These are phyloP conservation scores for Brachionus angularis DNA, from an alignment of 1,140 invertebrate species.

Conservation along the genomic window DNA sequence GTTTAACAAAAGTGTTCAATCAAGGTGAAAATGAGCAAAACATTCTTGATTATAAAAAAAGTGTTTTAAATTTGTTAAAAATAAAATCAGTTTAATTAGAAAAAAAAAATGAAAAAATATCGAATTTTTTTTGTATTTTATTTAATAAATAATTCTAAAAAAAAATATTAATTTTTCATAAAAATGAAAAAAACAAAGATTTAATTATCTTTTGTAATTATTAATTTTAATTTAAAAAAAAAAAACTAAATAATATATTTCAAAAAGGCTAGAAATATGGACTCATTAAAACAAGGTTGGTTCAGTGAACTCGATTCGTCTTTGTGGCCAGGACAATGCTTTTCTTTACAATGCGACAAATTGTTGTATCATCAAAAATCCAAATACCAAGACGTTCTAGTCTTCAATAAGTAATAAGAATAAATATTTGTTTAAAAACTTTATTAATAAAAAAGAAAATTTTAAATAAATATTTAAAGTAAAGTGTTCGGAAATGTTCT, in stretches of 20 bases:
- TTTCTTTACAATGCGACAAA: slow-evolving; percentile 81
- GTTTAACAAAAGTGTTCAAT: slow-evolving; percentile 31
- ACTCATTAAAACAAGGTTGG: slow-evolving; percentile 48
- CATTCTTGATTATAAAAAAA: slow-evolving; percentile 19
- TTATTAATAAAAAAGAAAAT: not conserved
- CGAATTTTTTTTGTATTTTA: slow-evolving; percentile 1
- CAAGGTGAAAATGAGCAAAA: not conserved
- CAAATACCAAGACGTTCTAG: slow-evolving; percentile 79
- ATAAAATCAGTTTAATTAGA: slow-evolving; percentile 32
- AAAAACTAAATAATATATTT: too few relatives aligned
- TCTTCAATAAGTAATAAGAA: slow-evolving; percentile 76
- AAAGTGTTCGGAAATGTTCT: slow-evolving; percentile 80
- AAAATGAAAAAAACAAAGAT: not conserved
- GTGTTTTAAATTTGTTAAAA: slow-evolving; percentile 39
- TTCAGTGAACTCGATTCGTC: slow-evolving; percentile 65
- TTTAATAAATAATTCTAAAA: slow-evolving; percentile 8
- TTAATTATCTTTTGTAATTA: slow-evolving; percentile 5
- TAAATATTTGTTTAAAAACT: not conserved
- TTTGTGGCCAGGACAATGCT: slow-evolving; percentile 83
- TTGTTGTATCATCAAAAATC: slow-evolving; percentile 77
- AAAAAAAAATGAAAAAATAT: not conserved
- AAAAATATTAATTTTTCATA: slow-evolving; percentile 12
- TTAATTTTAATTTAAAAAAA: not conserved
- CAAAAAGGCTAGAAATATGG: not conserved
- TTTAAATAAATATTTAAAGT: slow-evolving; percentile 60